A percentile compares a stretch with the other conserved stretches of the same genome.
Conservation (phyloP, 2,113 vertebrate species). For the Thermophis baileyi region DNA sequence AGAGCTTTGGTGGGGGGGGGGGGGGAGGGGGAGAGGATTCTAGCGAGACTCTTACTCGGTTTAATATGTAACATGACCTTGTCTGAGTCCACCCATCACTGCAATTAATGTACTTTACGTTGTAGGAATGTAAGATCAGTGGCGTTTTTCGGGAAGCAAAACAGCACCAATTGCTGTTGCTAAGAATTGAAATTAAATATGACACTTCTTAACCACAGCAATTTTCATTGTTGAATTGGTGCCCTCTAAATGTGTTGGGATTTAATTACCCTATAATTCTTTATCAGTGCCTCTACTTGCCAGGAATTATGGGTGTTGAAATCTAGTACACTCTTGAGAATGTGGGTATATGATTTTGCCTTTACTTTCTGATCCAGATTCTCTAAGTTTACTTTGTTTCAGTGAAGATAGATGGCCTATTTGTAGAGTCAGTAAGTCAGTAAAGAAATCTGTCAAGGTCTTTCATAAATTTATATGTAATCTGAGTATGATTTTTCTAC, state of each 20-base stretch:
- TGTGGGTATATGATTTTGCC: background rate
- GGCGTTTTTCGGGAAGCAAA: background rate
- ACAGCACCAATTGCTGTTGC: background rate
- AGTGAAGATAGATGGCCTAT: background rate
- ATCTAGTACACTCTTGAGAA: background rate
- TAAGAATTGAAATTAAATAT: background rate
- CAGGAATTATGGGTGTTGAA: background rate
- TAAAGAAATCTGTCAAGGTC: background rate
- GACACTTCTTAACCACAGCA: background rate
- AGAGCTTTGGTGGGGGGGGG: background rate
- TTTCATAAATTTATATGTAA: background rate
- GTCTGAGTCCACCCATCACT: background rate
- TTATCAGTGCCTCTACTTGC: background rate
- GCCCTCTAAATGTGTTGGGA: background rate
- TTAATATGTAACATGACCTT: background rate
- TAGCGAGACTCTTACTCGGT: background rate
- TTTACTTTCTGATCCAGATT: background rate
- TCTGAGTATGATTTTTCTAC: background rate
- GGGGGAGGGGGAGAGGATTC: background rate
- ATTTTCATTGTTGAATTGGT: background rate
- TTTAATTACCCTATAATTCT: background rate
- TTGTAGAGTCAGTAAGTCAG: background rate
- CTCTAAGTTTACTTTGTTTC: background rate
- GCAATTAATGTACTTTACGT: background rate
- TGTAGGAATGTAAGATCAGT: background rate